Conservation (phyloP, 2,113 vertebrate species). For the Pygoscelis adeliae region DNA sequence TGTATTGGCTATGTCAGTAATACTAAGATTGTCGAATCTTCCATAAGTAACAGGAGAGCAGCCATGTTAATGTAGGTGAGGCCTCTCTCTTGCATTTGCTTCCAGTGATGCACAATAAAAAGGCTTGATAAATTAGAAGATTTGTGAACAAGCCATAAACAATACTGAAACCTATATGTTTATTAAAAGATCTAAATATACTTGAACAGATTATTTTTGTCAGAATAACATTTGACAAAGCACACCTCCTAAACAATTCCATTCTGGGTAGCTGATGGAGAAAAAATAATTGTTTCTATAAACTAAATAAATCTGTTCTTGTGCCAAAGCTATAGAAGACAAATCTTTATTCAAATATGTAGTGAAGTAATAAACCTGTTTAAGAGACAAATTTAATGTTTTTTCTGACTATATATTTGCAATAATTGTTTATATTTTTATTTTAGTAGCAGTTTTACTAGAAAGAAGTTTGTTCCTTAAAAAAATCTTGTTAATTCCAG, state of each 20-base stretch:
- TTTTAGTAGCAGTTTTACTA: conserved; percentile 67
- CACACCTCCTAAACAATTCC: conserved; percentile 23
- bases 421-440: conserved; percentile 78
- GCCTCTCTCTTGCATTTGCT: conserved; percentile 4
- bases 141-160: conserved; percentile 61
- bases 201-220: conserved; percentile 40
- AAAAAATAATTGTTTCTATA: conserved; percentile 73
- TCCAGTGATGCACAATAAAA: conserved; percentile 1
- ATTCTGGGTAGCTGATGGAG: conserved; percentile 24
- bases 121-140: conserved; percentile 53
- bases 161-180: not conserved
- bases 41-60: not conserved
- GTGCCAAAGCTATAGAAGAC: conserved; percentile 72
- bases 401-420: conserved; percentile 71
- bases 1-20: not conserved
- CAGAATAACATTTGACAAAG: conserved; percentile 36
- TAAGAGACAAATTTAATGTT: conserved; percentile 72
- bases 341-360: conserved; percentile 70
- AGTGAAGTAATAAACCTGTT: conserved; percentile 77
- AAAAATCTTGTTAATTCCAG: conserved; percentile 23
- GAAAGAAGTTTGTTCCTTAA: conserved; percentile 35
- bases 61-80: not conserved
- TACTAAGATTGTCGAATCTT: not conserved
- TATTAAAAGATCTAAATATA: conserved; percentile 63
- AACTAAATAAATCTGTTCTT: conserved; percentile 72